These are phyloP conservation scores for Himalopsyche anomala DNA, from an alignment of 2,888 invertebrate species.

Conservation along the genomic window DNA sequence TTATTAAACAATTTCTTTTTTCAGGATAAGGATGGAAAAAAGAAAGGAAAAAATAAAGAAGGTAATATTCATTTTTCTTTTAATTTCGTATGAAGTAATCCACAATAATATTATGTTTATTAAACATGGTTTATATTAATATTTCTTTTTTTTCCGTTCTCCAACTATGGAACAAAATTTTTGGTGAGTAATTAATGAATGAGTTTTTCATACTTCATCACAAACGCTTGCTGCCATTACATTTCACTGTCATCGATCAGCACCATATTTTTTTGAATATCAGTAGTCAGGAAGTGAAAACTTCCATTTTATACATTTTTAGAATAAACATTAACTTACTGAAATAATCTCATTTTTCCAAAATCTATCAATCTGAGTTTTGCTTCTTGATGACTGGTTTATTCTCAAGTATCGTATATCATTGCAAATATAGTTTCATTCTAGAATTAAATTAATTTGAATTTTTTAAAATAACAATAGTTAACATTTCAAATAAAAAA, in stretches of 20 bases:
- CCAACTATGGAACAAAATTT: constrained; percentile 50
- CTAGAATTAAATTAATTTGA: no score
- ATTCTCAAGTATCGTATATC: no score
- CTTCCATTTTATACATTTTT: no score
- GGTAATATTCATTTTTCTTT: constrained; percentile 77
- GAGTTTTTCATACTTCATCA: not conserved
- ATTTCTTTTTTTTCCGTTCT: constrained; percentile 58
- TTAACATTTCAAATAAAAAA: no score
- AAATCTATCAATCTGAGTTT: no score
- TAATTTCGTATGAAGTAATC: constrained; percentile 27
- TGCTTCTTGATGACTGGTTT: no score
- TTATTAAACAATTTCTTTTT: constrained; percentile 69
- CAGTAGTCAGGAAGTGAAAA: no score
- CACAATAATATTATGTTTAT: constrained; percentile 63
- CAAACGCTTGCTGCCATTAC: constrained; percentile 10
- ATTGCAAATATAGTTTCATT: no score
- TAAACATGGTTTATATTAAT: constrained; percentile 54
- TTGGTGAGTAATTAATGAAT: constrained; percentile 59
- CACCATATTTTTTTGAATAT: constrained; percentile 53
- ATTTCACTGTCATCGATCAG: not conserved
- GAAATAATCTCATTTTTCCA: no score
- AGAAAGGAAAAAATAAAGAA: constrained; percentile 93
- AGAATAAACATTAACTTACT: no score
- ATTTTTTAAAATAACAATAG: no score
- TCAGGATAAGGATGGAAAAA: constrained; percentile 90